phyloP scores from a whole-genome alignment of 2,888 invertebrate genomes.

The Caenorhabditis sulstoni region DNA sequence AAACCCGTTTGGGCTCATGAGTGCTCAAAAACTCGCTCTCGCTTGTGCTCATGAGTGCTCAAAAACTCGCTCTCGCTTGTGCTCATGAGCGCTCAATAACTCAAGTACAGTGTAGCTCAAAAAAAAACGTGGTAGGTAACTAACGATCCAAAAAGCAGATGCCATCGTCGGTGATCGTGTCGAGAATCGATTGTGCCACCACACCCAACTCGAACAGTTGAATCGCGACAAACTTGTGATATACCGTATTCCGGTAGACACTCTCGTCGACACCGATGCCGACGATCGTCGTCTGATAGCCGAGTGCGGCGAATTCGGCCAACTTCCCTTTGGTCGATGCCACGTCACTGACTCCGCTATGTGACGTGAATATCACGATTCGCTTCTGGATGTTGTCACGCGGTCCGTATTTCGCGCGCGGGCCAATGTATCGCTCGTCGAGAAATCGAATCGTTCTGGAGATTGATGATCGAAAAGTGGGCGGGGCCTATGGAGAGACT shows the following conservation, averaged over 20 bases:
- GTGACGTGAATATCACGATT: constrained; percentile 51
- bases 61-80: too few species aligned
- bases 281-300: constrained; percentile 48
- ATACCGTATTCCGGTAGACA: constrained; percentile 29
- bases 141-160: constrained; percentile 50
- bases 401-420: constrained; percentile 28
- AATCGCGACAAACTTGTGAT: constrained; percentile 52
- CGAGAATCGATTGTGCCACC: constrained; percentile 32
- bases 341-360: constrained; percentile 32
- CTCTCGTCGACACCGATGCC: constrained; percentile 50
- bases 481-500: neutral
- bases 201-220: constrained; percentile 31
- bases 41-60: too few species aligned
- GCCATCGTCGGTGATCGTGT: constrained; percentile 50
- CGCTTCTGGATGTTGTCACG: constrained; percentile 43
- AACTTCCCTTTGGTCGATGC: constrained; percentile 35
- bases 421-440: constrained; percentile 45
- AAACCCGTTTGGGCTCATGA: too few species aligned
- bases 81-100: too few species aligned
- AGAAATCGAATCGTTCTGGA: constrained; percentile 55
- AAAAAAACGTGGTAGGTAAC: too few species aligned
- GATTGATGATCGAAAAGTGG: neutral
- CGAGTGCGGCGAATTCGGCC: constrained; percentile 27
- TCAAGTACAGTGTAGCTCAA: too few species aligned
- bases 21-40: too few species aligned